Evolutionary conservation across 2,113 vertebrate species (phyloP).

Genomic region (Salvator merianae): DNA sequence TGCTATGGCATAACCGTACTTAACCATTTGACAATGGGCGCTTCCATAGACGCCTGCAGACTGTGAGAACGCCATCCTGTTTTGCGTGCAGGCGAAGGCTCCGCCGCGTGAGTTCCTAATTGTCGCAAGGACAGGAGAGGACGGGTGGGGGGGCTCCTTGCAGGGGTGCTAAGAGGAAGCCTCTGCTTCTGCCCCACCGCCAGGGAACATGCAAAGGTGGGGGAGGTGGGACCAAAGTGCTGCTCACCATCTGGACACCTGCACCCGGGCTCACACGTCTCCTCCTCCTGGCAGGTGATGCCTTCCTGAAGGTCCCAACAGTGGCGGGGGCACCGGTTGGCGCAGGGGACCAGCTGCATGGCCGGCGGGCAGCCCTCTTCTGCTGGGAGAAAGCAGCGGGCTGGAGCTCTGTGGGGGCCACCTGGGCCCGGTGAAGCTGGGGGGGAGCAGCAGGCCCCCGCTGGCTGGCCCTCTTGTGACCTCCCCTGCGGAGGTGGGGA

Average conservation of each 20-base stretch:
- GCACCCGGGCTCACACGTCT: slow-evolving; percentile 81
- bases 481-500: too few relatives aligned
- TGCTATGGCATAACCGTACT: too few relatives aligned
- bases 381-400: background rate
- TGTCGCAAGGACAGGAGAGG: too few relatives aligned
- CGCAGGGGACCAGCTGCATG: slow-evolving; percentile 79
- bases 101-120: too few relatives aligned
- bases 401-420: background rate
- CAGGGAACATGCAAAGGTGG: too few relatives aligned
- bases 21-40: too few relatives aligned
- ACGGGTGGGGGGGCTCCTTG: too few relatives aligned
- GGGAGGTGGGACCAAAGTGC: fast-evolving
- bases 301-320: slow-evolving; percentile 89
- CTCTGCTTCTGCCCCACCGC: background rate
- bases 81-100: too few relatives aligned
- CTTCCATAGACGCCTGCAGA: too few relatives aligned
- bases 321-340: slow-evolving; percentile 82
- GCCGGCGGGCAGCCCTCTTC: slow-evolving; percentile 76
- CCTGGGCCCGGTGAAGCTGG: background rate
- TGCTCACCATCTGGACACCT: slow-evolving; percentile 78
- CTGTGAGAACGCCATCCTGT: too few relatives aligned
- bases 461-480: fast-evolving
- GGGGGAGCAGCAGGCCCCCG: background rate
- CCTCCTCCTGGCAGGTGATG: slow-evolving; percentile 72
- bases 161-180: too few relatives aligned